Evolutionary conservation across 2,797 vertebrate species (phyloP), one percentile per base, ranked within the genome.

Genomic region (Falco columbarius): DNA sequence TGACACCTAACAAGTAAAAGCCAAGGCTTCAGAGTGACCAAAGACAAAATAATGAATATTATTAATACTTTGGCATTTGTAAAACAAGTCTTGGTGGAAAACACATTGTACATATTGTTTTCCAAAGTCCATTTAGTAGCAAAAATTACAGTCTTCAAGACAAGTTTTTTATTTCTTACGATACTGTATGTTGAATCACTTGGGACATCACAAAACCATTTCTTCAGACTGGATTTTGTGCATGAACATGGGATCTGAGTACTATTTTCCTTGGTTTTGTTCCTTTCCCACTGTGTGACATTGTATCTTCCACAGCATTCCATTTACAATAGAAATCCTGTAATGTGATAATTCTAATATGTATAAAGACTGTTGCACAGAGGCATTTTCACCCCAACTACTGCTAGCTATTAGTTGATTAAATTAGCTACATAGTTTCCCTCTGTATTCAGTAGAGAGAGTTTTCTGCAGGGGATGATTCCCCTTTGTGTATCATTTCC

Each of bases 241-340:
- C 93, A 96, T 38, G 95, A 97, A 86, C 93, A 97, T 29, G 74
- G 89, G 6, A 97, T 54, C 19, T 93, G 93, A 71, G 65, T 68
- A 81, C 40, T 66, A 23, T 81, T 95, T 86, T 94, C 84, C 65
- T 96, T 97, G 70, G 62, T 89, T 73, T 93, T 66, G 75, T 97
- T 97, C 38, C 46, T 89, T 65, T 95, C 63, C 92, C 95, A 97
- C 27, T 98, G 87, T 49, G 94, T 97, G 32, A 70, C 80, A 90
- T 91, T 97, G 55, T 97, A 65, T 82, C 91, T 96, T 81, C 96
- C 96, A 97, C 86, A 98, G 81, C 86, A 97, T 61, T 97, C 49
- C 42, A 97, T 84, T 95, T 98, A 93, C 36, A 96, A 94, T n/a
- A 84, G 27, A 89, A 76, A 89, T 52, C 24, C 29, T 61, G 5